Base-by-base conservation (phyloP, 2,113 vertebrate genomes). In the Oncorhynchus kisutch region DNA sequence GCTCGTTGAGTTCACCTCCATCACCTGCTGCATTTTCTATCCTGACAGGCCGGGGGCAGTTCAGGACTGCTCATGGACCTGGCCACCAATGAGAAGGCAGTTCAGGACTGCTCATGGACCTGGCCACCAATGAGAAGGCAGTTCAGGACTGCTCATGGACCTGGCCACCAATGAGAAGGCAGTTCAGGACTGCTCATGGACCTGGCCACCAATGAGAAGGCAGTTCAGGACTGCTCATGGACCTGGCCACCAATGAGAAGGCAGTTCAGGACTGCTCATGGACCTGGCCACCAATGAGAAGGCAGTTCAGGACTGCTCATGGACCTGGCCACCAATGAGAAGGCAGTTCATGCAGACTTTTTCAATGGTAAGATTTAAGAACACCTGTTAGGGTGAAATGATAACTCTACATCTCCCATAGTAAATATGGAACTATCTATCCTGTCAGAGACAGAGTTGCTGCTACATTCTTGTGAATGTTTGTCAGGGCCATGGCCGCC, bases 91-190 rank as follows among this genome's bases (percentile, higher is more conserved):
- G n/a, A n/a, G n/a, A n/a, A n/a, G n/a, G n/a, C n/a, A n/a, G n/a
- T n/a, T n/a, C n/a, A n/a, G n/a, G 95, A 76, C 94, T 97, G 75
- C 84, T 97, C 82, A 97, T 97, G 96, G 96, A 97, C 80, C 86
- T 95, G 90, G 94, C 95, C 0, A 27, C 95, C 82, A 97, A 96
- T 79, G 96, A 96, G 82, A 96, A 96, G 78, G 95, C 94, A 0
- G 94, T 97, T 39, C 95, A 97, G n/a, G 95, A 76, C 94, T 97
- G 75, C 84, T 97, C 82, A 97, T 97, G 96, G 96, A 97, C 80
- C 86, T 95, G 90, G 94, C 95, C 0, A 27, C 95, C 82, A 97
- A 96, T 79, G 96, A 96, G 82, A 96, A 96, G 78, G 95, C 94
- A 0, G 94, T 97, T 39, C 95, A 97, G n/a, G 95, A 76, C 94